Evolutionary conservation across 2,888 invertebrate genomes (phyloP), one percentile per base, ranked within the genome.

Genomic region (Tanaodytes sp.): DNA sequence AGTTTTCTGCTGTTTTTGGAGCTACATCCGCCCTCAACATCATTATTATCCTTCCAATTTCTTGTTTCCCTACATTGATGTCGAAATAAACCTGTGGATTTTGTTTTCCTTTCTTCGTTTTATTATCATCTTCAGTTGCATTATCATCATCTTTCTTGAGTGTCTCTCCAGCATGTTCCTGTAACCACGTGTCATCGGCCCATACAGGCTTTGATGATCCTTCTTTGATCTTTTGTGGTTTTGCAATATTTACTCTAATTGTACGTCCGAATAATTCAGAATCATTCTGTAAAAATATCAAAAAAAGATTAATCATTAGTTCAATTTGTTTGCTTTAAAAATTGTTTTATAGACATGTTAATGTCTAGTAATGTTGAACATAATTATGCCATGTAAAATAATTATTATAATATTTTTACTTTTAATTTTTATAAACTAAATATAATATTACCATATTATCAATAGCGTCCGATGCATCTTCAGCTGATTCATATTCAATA

Each of bases 381-480:
- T n/a, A n/a, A n/a, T n/a, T n/a, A n/a, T n/a, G n/a, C n/a, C n/a
- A n/a, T n/a, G n/a, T n/a, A n/a, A n/a, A n/a, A n/a, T n/a, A n/a
- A n/a, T n/a, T n/a, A n/a, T n/a, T n/a, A n/a, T n/a, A n/a, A n/a
- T n/a, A n/a, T n/a, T n/a, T n/a, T n/a, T n/a, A n/a, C n/a, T n/a
- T n/a, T n/a, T n/a, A n/a, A n/a, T n/a, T n/a, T n/a, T n/a, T n/a
- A n/a, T n/a, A n/a, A n/a, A n/a, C n/a, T n/a, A n/a, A n/a, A n/a
- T n/a, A n/a, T n/a, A n/a, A n/a, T n/a, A n/a, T 62, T 86, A 96
- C 96, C 98, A 99, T 98, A 81, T 99, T 99, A 85, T 99, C 98
- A 78, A 99, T 98, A 43, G 98, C 98, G 27, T 97, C 95, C 8
- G 95, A 93, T n/a, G 98, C 98, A 90, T 99, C 99, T 87, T 98